These are phyloP conservation scores for Diuraphis noxia DNA, from an alignment of 1,140 invertebrate species.

Conservation along the genomic window DNA sequence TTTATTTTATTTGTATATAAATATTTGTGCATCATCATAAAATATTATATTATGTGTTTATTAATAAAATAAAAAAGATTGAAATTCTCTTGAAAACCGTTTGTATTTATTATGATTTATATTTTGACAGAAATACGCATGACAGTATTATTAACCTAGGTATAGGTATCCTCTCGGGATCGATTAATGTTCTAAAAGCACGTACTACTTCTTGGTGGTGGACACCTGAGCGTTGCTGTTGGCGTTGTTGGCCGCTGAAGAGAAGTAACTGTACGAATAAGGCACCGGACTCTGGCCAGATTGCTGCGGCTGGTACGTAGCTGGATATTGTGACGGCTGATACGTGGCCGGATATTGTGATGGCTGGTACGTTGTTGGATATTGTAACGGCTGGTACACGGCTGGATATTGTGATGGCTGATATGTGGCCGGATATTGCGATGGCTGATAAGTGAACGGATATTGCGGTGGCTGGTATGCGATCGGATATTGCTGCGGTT, in stretches of 20 bases:
- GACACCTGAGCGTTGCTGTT: not conserved
- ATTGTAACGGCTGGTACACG: not conserved
- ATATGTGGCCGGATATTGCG: not conserved
- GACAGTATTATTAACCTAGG: not conserved
- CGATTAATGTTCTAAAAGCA: not conserved
- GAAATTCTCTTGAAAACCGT: not conserved
- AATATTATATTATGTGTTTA: not conserved
- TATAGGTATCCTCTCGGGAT: too few relatives aligned
- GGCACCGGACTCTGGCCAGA: not conserved
- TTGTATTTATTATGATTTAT: not conserved
- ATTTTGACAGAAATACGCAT: not conserved
- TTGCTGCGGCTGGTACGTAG: slow-evolving; percentile 12
- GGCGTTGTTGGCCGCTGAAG: not conserved
- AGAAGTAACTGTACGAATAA: slow-evolving; percentile 42
- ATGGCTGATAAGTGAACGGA: not conserved
- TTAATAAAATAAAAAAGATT: not conserved
- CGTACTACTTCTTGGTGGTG: not conserved
- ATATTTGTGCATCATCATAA: not conserved
- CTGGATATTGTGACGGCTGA: not conserved
- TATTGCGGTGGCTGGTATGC: not conserved
- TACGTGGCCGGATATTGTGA: not conserved
- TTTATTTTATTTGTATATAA: not conserved
- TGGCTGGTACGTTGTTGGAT: not conserved
- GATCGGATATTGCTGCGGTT: not conserved
- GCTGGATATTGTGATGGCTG: not conserved